Conservation (phyloP, 2,888 invertebrate genomes). For the Cephus nigrinus region DNA sequence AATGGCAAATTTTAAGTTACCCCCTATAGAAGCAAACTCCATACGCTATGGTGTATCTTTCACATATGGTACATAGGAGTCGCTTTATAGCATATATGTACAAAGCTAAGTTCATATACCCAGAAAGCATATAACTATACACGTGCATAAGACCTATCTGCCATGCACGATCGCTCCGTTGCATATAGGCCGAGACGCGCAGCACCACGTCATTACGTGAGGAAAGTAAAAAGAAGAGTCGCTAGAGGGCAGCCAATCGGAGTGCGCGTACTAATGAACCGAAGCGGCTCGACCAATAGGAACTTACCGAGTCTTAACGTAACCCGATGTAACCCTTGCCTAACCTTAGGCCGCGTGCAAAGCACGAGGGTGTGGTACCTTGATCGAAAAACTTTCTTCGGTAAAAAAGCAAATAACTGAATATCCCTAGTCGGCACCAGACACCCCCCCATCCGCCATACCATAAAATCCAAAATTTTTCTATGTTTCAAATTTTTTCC, state of each 20-base stretch:
- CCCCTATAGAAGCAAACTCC: neutral
- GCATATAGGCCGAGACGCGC: conserved; percentile 22
- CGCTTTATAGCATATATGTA: neutral
- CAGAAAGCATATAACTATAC: neutral
- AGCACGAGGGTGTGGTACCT: conserved; percentile 38
- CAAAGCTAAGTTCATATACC: neutral
- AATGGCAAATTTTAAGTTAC: neutral
- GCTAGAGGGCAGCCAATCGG: conserved; percentile 48
- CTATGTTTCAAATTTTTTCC: no score
- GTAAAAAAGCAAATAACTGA: neutral
- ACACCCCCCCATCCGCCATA: neutral
- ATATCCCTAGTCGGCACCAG: no score
- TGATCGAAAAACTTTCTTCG: conserved; percentile 30
- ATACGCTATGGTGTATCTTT: neutral
- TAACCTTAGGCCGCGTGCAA: conserved; percentile 29
- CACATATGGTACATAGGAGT: neutral
- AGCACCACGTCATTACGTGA: conserved; percentile 50
- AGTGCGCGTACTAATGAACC: conserved; percentile 56
- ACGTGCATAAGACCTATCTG: conserved; percentile 44
- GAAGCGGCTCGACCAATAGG: conserved; percentile 55
- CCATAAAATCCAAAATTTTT: neutral
- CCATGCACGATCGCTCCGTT: conserved; percentile 59
- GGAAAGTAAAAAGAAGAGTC: conserved; percentile 51
- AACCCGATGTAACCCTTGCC: conserved; percentile 43
- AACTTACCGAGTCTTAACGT: neutral